Conservation (phyloP, 2,113 vertebrate genomes). For the Patagioenas fasciata region DNA sequence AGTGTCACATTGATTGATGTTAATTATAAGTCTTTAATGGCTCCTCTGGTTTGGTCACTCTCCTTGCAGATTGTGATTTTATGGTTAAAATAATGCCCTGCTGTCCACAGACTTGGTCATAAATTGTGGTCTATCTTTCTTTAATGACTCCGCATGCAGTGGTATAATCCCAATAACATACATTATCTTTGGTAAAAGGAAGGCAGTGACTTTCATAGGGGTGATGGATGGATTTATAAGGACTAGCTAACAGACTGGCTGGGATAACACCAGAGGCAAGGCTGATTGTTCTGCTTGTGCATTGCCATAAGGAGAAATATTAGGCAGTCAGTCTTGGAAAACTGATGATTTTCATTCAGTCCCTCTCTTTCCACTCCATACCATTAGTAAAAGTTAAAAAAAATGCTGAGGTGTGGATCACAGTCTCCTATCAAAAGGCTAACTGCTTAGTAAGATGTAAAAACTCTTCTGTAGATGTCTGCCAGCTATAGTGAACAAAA, state of each 20-base stretch:
- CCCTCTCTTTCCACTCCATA: slow-evolving; percentile 5
- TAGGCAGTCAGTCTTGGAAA: neutral
- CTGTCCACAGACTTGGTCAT: slow-evolving; percentile 69
- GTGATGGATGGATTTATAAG: slow-evolving; percentile 71
- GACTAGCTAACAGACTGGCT: slow-evolving; percentile 44
- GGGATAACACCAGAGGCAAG: slow-evolving; percentile 46
- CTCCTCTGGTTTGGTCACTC: slow-evolving; percentile 72
- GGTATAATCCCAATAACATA: slow-evolving; percentile 73
- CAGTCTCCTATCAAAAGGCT: neutral
- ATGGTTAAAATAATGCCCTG: slow-evolving; percentile 78
- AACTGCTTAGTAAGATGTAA: neutral
- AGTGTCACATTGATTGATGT: slow-evolving; percentile 79
- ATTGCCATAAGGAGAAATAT: slow-evolving; percentile 17
- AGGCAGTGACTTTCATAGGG: slow-evolving; percentile 62
- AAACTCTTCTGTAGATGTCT: neutral
- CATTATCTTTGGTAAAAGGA: slow-evolving; percentile 74
- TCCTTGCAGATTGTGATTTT: slow-evolving; percentile 76
- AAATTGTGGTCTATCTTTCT: slow-evolving; percentile 77
- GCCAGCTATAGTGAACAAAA: neutral
- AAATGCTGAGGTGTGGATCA: neutral
- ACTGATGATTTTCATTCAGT: slow-evolving; percentile 49
- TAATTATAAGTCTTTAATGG: slow-evolving; percentile 79
- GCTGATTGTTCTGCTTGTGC: slow-evolving; percentile 6
- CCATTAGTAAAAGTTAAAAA: neutral
- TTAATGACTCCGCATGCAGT: slow-evolving; percentile 69